Percentiles rank a stretch among this genome's conserved stretches.
These are phyloP conservation scores for Acanthiza pusilla DNA, from an alignment of 2,797 vertebrate genomes.

Conservation along the genomic window DNA sequence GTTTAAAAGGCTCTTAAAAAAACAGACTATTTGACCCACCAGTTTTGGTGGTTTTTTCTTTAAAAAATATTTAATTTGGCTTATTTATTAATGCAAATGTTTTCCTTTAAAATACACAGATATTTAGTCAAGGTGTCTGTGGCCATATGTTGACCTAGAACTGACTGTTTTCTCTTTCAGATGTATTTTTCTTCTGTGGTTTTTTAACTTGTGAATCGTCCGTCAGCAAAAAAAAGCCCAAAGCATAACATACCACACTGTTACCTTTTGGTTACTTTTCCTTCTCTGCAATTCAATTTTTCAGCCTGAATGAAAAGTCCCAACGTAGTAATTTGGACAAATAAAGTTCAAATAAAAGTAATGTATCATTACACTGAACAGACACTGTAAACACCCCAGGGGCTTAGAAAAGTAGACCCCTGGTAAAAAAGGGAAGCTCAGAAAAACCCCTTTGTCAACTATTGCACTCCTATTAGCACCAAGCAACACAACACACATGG, in stretches of 20 bases:
- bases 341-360: not conserved
- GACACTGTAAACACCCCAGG: not conserved
- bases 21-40: not conserved
- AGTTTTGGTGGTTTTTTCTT: rapidly evolving
- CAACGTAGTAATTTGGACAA: not conserved
- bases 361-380: not conserved
- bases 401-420: not conserved
- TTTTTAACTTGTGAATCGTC: not conserved
- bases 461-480: not conserved
- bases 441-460: not conserved
- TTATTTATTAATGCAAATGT: not conserved
- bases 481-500: not conserved
- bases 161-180: not conserved
- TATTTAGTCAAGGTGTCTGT: not conserved
- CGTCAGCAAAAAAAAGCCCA: not conserved
- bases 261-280: not conserved
- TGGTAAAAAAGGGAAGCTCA: not conserved
- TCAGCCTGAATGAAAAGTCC: not conserved
- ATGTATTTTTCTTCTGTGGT: not conserved
- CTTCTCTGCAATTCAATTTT: not conserved
- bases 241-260: rapidly evolving
- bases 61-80: not conserved
- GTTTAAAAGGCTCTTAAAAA: not conserved
- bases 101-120: not conserved
- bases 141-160: not conserved